Conservation (phyloP, 2,113 vertebrate genomes). For the Spea multiplicata region DNA sequence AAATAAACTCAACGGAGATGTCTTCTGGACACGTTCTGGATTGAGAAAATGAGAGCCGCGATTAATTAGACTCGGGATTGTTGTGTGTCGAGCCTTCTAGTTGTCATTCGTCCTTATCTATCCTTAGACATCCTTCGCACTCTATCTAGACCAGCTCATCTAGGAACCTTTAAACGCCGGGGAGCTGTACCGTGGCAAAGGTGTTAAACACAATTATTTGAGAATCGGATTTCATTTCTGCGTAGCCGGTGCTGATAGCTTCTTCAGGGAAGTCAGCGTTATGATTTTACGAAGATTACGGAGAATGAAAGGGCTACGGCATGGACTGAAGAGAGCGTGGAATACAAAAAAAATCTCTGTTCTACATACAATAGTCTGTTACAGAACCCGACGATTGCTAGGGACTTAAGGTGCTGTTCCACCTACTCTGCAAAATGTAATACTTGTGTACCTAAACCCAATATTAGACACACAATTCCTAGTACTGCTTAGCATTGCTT, state of each 20-base stretch:
- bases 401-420: too few species aligned
- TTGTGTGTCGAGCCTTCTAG: neutral
- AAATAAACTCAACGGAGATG: neutral
- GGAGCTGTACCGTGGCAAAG: neutral
- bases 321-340: too few species aligned
- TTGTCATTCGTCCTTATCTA: neutral
- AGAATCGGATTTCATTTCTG: neutral
- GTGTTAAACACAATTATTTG: neutral
- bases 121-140: neutral
- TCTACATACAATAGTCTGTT: too few species aligned
- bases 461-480: too few species aligned
- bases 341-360: too few species aligned
- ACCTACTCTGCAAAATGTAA: too few species aligned
- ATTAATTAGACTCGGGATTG: slow-evolving; percentile 11
- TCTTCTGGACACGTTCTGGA: neutral
- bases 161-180: neutral
- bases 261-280: too few species aligned
- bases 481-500: too few species aligned
- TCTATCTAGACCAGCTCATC: neutral
- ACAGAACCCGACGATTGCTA: too few species aligned
- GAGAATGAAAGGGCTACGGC: too few species aligned
- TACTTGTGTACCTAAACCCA: too few species aligned
- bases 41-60: neutral
- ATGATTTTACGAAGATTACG: too few species aligned
- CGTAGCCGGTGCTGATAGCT: neutral